Evolutionary conservation across 1,140 invertebrate genomes (phyloP).

Genomic region (Globodera rostochiensis): DNA sequence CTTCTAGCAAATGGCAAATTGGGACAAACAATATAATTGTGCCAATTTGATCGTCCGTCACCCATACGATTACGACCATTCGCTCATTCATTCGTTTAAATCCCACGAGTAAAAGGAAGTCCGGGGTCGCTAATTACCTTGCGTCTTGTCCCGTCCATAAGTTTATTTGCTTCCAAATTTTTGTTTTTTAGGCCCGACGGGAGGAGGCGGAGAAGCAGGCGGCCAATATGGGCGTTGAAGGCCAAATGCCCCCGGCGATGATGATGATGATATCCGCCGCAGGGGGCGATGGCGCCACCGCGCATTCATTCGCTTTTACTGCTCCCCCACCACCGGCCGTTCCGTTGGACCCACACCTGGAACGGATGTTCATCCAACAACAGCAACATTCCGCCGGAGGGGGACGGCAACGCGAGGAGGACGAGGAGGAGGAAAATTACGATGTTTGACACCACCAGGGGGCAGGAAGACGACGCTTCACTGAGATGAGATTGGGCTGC

Average conservation of each 20-base stretch:
- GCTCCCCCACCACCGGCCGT: neutral
- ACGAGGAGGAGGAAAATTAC: constrained; percentile 31
- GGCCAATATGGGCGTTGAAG: constrained; percentile 6
- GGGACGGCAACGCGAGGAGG: constrained; percentile 4
- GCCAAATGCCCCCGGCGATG: neutral
- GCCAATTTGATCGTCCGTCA: neutral
- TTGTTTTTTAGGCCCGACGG: constrained; percentile 26
- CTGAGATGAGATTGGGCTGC: too few species aligned
- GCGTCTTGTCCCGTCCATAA: neutral
- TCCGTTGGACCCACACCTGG: neutral
- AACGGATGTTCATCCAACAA: constrained; percentile 9
- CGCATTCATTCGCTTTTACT: neutral
- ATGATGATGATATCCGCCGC: neutral
- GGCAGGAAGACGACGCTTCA: too few species aligned
- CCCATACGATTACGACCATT: neutral
- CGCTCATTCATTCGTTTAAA: neutral
- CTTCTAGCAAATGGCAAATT: neutral
- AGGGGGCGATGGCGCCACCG: neutral
- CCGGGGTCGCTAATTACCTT: neutral
- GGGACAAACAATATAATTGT: neutral
- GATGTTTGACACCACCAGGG: constrained; percentile 8
- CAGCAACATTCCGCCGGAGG: neutral
- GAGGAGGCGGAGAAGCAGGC: constrained; percentile 37
- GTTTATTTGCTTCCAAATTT: neutral
- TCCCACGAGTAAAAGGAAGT: too few species aligned